A percentile compares a stretch with the other conserved stretches of the same genome.
These are phyloP conservation scores for Empidonax traillii DNA, from an alignment of 2,113 vertebrate species.

Conservation along the genomic window DNA sequence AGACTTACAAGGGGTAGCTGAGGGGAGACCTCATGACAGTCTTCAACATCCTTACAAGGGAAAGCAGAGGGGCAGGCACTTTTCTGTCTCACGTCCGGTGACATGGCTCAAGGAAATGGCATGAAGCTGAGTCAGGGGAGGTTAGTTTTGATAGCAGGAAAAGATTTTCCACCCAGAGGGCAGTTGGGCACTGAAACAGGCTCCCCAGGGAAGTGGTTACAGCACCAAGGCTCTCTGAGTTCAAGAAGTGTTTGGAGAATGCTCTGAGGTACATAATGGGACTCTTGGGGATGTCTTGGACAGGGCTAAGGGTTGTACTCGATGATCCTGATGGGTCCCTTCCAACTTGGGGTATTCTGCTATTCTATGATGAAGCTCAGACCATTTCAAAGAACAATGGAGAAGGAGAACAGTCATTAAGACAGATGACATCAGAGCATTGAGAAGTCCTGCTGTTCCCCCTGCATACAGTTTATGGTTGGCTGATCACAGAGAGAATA, in stretches of 20 bases:
- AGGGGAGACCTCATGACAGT: not conserved
- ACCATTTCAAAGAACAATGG: not conserved
- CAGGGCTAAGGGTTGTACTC: not conserved
- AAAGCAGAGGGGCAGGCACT: not conserved
- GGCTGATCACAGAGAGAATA: not conserved
- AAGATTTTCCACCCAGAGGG: not conserved
- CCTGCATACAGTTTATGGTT: not conserved
- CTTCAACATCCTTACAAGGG: not conserved
- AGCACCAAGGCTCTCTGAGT: not conserved
- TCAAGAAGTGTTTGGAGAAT: not conserved
- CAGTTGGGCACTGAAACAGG: not conserved
- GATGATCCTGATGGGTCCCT: not conserved
- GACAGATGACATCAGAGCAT: accelerated
- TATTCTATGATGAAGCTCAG: not conserved
- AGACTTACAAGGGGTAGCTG: not conserved
- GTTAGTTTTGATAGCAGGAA: not conserved
- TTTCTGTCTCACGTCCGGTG: not conserved
- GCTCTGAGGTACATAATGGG: too few species aligned
- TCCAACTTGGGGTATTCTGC: not conserved
- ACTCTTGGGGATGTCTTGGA: not conserved
- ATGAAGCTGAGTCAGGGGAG: not conserved
- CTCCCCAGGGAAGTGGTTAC: not conserved
- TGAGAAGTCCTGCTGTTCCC: not conserved
- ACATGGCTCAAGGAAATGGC: not conserved
- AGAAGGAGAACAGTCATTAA: not conserved